A percentile compares a stretch with the other conserved stretches of the same genome.
These are phyloP conservation scores for Prionchulus punctatus DNA, from an alignment of 2,888 invertebrate genomes.

Conservation along the genomic window DNA sequence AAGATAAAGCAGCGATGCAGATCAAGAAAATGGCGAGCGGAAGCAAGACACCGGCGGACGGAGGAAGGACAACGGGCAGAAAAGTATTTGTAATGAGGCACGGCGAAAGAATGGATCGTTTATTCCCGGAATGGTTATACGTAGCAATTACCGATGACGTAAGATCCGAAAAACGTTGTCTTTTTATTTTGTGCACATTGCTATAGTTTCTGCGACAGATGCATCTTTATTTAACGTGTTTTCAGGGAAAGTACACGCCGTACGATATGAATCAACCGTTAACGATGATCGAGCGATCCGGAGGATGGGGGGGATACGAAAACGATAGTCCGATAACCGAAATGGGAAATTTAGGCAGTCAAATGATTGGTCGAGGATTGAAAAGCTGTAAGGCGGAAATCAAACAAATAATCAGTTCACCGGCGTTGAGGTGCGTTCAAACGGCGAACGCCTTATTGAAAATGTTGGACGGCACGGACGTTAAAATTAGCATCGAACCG, in stretches of 20 bases:
- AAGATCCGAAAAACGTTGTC: too few species aligned
- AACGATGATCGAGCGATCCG: slow-evolving; percentile 46
- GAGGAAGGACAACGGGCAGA: not conserved
- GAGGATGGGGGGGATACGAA: slow-evolving; percentile 53
- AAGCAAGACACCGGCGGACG: not conserved
- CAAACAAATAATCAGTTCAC: slow-evolving; percentile 63
- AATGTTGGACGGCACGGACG: slow-evolving; percentile 16
- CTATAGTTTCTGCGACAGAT: too few species aligned
- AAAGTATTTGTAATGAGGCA: slow-evolving; percentile 52
- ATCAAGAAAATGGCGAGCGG: not conserved
- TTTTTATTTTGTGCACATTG: too few species aligned
- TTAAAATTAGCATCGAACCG: slow-evolving; percentile 50
- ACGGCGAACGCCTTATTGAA: slow-evolving; percentile 45
- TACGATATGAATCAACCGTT: slow-evolving; percentile 81
- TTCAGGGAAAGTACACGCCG: slow-evolving; percentile 50
- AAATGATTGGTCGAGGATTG: slow-evolving; percentile 14
- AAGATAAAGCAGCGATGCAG: not conserved
- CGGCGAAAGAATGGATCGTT: slow-evolving; percentile 80
- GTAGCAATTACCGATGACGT: not conserved
- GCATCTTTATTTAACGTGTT: too few species aligned
- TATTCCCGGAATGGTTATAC: slow-evolving; percentile 41
- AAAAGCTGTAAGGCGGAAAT: slow-evolving; percentile 45
- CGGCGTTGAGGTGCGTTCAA: slow-evolving; percentile 73
- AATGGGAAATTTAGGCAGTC: slow-evolving; percentile 44
- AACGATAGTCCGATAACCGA: slow-evolving; percentile 76